Evolutionary conservation across 2,888 invertebrate species (phyloP).

Genomic region (Formica aserva): DNA sequence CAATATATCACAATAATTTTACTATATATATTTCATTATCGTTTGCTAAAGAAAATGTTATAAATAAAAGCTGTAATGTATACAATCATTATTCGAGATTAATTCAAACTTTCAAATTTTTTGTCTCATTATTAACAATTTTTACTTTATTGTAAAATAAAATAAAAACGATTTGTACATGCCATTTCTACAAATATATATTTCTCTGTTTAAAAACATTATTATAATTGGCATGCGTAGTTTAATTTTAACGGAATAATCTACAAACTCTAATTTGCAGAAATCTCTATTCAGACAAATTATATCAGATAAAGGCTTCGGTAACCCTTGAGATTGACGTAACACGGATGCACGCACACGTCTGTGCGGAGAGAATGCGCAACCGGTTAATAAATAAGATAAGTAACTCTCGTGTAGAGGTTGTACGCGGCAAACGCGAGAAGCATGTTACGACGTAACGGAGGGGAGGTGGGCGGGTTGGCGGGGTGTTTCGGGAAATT

Average conservation of each 20-base stretch:
- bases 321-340: background rate
- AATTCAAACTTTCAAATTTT: background rate
- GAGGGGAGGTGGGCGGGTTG: conserved; percentile 22
- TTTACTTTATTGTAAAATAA: background rate
- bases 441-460: conserved; percentile 68
- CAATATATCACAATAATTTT: no score
- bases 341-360: conserved; percentile 5
- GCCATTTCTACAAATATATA: background rate
- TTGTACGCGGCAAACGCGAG: conserved; percentile 59
- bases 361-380: background rate
- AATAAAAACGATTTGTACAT: background rate
- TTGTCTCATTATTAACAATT: background rate
- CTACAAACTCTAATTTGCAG: conserved; percentile 1
- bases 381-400: conserved; percentile 44
- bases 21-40: conserved; percentile 6
- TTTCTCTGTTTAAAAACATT: background rate
- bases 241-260: background rate
- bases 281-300: background rate
- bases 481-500: conserved; percentile 65
- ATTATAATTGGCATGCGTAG: background rate
- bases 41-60: background rate
- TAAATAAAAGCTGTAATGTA: conserved; percentile 10
- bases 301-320: background rate
- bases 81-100: background rate
- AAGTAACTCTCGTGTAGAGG: conserved; percentile 14